These are phyloP conservation scores for Slavum lentiscoides DNA, from an alignment of 2,888 invertebrate genomes.

Conservation along the genomic window DNA sequence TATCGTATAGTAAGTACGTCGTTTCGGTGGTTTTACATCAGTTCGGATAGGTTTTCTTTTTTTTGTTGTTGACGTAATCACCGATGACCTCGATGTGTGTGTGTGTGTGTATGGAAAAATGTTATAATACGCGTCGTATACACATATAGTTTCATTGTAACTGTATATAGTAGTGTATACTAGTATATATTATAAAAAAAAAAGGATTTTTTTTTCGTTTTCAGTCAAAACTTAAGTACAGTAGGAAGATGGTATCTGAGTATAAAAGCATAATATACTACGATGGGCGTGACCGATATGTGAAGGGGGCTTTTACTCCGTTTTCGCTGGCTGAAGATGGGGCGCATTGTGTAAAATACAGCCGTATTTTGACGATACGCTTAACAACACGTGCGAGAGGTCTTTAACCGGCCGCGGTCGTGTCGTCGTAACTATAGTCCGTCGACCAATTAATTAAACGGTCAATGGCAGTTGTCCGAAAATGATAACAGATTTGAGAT, in stretches of 20 bases:
- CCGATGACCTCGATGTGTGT: not conserved
- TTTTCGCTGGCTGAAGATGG: no score
- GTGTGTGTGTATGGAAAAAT: not conserved
- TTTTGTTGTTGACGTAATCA: conserved; percentile 10
- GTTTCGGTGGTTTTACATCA: conserved; percentile 12
- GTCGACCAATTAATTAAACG: no score
- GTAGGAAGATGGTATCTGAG: conserved; percentile 13
- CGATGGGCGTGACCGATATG: conserved; percentile 14
- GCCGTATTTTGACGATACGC: no score
- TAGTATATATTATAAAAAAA: conserved; percentile 12
- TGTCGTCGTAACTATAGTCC: no score
- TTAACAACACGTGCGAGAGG: no score
- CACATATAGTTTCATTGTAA: not conserved
- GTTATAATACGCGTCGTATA: not conserved
- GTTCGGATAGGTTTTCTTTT: not conserved
- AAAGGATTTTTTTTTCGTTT: conserved; percentile 8
- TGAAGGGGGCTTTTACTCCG: no score
- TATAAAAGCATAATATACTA: not conserved
- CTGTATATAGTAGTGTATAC: not conserved
- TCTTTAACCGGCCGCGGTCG: no score
- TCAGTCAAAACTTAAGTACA: not conserved
- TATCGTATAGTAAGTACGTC: conserved; percentile 16
- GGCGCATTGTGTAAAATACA: no score
- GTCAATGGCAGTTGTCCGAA: no score
- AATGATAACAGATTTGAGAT: no score